Evolutionary conservation across 1,140 invertebrate genomes (phyloP), one percentile per base, ranked within the genome.

Genomic region (Orchestia grillus): DNA sequence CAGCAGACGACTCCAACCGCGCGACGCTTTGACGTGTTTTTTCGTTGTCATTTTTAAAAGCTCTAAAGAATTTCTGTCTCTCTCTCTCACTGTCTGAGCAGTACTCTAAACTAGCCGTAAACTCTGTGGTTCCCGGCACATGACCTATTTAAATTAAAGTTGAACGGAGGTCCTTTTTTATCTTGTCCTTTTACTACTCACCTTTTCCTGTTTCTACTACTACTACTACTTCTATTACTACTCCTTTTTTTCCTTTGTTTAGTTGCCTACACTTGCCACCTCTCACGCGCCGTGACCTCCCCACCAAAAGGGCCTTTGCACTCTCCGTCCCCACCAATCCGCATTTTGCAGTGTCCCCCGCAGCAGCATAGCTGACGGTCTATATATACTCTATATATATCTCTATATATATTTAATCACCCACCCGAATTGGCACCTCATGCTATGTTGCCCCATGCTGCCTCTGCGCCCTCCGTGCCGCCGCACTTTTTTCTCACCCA

Each of bases 41-140:
- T 77, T 77, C 36, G 36, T 23, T 77, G 11, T 77, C 11, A 77
- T 77, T 77, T 77, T 77, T 77, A 77, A 77, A 77, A 15, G 11
- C 28, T 77, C 15, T 77, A 77, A 77, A 19, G 62, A 77, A 77
- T 77, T 3, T 77, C 28, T 77, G 6, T 53, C 47, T 53, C n/a
- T n/a, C n/a, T n/a, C n/a, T n/a, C n/a, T n/a, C n/a, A n/a, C 47
- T 87, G 4, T 94, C 11, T 94, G 92, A 94, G 36, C 45, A 94
- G 41, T 94, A 44, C 44, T 42, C 92, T 94, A 94, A 94, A 94
- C 45, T 94, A 94, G 92, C 41, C 6, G 40, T 44, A 47, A 94
- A 94, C 44, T 94, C 19, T 94, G 44, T 45, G 44, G 40, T 47
- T 94, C 47, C 23, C 44, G 44, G 44, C 40, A 94, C 92, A 42